Evolutionary conservation across 2,888 invertebrate species (phyloP).

Genomic region (Plebejus argus): DNA sequence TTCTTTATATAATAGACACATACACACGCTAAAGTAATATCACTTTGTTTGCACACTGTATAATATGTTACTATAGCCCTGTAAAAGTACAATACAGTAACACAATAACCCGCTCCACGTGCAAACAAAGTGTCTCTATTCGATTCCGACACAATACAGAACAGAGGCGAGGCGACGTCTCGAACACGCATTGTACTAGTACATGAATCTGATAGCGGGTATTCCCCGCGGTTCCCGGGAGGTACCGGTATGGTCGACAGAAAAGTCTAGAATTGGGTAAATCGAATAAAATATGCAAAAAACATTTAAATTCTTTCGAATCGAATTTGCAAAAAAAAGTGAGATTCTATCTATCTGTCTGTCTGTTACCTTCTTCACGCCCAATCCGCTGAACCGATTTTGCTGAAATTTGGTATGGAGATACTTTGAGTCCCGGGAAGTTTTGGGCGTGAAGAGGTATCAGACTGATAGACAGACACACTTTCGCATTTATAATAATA

Average conservation of each 20-base stretch:
- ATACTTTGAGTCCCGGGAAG: too few relatives aligned
- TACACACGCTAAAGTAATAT: not conserved
- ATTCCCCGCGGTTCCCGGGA: not conserved
- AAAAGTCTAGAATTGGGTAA: not conserved
- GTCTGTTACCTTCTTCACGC: too few relatives aligned
- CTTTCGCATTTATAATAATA: too few relatives aligned
- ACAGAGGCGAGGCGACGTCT: not conserved
- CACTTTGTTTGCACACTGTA: not conserved
- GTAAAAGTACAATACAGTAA: not conserved
- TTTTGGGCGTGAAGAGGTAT: too few relatives aligned
- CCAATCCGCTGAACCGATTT: too few relatives aligned
- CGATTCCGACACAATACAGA: not conserved
- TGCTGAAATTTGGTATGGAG: too few relatives aligned
- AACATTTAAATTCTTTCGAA: too few relatives aligned
- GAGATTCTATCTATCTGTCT: too few relatives aligned
- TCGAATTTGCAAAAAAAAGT: too few relatives aligned
- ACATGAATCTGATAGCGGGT: slow-evolving; percentile 9
- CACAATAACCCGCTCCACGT: not conserved
- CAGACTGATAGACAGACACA: too few relatives aligned
- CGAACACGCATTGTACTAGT: not conserved
- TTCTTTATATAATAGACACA: too few relatives aligned
- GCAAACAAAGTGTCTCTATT: not conserved
- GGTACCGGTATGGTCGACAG: not conserved
- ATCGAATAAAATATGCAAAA: too few relatives aligned
- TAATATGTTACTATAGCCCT: not conserved